Evolutionary conservation across 2,113 vertebrate species (phyloP).

Genomic region (Muntiacus muntjak): DNA sequence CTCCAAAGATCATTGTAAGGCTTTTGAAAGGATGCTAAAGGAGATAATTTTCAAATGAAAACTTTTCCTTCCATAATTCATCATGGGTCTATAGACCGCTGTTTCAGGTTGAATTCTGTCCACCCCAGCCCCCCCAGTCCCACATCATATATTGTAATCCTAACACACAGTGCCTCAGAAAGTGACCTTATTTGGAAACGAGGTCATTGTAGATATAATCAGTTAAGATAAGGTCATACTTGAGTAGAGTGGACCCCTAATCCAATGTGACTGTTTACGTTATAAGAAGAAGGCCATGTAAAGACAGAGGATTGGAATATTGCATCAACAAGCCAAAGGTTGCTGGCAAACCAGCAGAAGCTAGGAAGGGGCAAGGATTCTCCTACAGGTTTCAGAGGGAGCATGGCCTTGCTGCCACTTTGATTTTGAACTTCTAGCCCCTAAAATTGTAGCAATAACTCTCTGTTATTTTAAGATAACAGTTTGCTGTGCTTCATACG

Average conservation of each 20-base stretch:
- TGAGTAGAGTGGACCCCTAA: slow-evolving; percentile 2
- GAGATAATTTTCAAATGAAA: slow-evolving; percentile 42
- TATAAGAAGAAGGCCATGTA: slow-evolving; percentile 19
- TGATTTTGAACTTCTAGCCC: background rate
- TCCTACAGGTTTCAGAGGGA: background rate
- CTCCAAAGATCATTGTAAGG: slow-evolving; percentile 9
- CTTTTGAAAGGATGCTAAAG: slow-evolving; percentile 31
- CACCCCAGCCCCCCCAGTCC: too few species aligned
- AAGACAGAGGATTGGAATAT: slow-evolving; percentile 18
- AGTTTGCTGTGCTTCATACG: background rate
- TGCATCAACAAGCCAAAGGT: slow-evolving; percentile 10
- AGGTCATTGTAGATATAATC: slow-evolving; percentile 28
- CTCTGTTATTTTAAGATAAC: background rate
- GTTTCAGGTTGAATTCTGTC: slow-evolving; percentile 2
- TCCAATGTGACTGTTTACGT: slow-evolving; percentile 13
- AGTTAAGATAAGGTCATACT: slow-evolving; percentile 39
- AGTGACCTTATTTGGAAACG: slow-evolving; percentile 39
- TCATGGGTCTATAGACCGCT: background rate
- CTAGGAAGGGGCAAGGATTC: background rate
- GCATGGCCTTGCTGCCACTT: background rate
- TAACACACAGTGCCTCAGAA: slow-evolving; percentile 19
- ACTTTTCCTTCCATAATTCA: slow-evolving; percentile 14
- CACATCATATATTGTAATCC: background rate
- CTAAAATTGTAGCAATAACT: background rate
- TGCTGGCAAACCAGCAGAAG: background rate